Evolutionary conservation across 2,113 vertebrate species (phyloP), one percentile per base, ranked within the genome.

Genomic region (Megalops atlanticus): DNA sequence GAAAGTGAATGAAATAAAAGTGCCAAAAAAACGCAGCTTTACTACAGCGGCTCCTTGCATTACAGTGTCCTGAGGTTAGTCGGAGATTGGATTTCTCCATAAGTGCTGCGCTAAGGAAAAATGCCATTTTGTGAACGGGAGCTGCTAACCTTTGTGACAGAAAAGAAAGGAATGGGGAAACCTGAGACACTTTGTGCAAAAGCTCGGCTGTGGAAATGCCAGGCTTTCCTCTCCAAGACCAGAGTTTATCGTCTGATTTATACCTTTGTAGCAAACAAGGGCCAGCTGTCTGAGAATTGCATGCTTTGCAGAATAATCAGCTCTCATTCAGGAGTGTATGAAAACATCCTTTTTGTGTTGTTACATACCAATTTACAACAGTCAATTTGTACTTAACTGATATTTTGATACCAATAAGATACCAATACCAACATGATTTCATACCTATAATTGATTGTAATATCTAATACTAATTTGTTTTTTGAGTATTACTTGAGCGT

Each of bases 21-120:
- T 71, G 47, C 58, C 80, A 86, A 84, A 77, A 14, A 79, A 68
- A 31, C 33, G 76, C 64, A 72, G 73, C 78, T 84, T 84, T 68
- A 71, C 75, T 84, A 64, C 73, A 85, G 85, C 82, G 79, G 80
- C 41, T 27, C 45, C 83, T 89, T 78, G 39, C 83, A 76, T 87
- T 85, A 83, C 40, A 86, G 58, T 58, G 82, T 86, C 74, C 79
- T 84, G 79, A 86, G 82, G 81, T 88, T 88, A 82, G 43, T 52
- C 4, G 5, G 27, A 87, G 84, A 89, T 90, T 87, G 83, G 84
- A 87, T 92, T 91, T 93, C 90, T 85, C 83, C 84, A 79, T 87
- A 92, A 91, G 79, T 82, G 84, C 78, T 87, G 81, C 76, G 43
- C 82, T 90, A 81, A 86, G 86, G 85, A 89, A 81, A 89, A 89